These are phyloP conservation scores for Taeniopygia guttata DNA, from an alignment of 2,797 vertebrate genomes.

Conservation along the genomic window DNA sequence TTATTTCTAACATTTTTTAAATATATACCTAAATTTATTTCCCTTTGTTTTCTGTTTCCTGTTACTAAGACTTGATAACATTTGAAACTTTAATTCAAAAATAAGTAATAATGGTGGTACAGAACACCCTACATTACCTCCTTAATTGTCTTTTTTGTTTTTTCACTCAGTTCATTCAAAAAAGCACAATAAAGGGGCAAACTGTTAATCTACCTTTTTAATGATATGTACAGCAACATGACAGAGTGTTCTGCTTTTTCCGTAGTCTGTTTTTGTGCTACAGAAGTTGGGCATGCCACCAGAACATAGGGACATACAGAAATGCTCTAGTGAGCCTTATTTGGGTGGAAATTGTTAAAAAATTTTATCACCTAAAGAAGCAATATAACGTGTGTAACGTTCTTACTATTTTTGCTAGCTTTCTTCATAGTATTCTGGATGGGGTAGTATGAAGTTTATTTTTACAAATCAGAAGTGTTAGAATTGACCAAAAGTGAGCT, in stretches of 20 bases:
- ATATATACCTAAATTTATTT: not conserved
- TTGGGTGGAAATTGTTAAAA: constrained; percentile 10
- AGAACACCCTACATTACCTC: not conserved
- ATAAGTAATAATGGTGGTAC: not conserved
- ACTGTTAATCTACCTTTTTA: not conserved
- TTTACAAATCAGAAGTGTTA: not conserved
- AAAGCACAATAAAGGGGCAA: not conserved
- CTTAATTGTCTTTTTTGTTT: not conserved
- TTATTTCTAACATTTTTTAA: not conserved
- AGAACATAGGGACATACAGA: not conserved
- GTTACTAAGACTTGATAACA: not conserved
- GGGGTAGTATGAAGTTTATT: not conserved
- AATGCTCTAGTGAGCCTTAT: not conserved
- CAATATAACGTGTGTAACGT: not conserved
- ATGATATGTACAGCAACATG: not conserved
- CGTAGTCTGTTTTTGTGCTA: not conserved
- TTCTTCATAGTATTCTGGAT: not conserved
- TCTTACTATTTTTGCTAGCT: not conserved
- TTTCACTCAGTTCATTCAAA: not conserved
- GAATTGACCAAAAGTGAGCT: not conserved
- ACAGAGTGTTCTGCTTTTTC: not conserved
- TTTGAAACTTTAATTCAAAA: not conserved
- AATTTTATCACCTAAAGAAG: not conserved
- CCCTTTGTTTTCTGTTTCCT: not conserved
- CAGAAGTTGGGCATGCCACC: not conserved